These are phyloP conservation scores for Philopedon plagiatum DNA, from an alignment of 2,888 invertebrate species.

Conservation along the genomic window DNA sequence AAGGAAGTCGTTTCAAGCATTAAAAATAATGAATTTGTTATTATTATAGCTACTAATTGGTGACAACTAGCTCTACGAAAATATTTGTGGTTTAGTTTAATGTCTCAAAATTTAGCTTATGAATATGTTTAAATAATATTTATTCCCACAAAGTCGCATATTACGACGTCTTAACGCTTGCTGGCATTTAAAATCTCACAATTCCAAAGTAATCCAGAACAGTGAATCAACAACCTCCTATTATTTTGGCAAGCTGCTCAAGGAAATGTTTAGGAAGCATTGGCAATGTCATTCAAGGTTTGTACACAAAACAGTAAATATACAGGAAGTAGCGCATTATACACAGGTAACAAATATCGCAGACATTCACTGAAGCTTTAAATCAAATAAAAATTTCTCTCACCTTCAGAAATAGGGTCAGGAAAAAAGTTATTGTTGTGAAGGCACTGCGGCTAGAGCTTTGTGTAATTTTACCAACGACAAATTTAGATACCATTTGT, in stretches of 20 bases:
- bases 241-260: constrained; percentile 54
- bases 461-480: constrained; percentile 62
- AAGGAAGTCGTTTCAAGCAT: too few relatives aligned
- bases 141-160: too few relatives aligned
- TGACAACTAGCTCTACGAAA: too few relatives aligned
- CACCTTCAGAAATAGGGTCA: constrained; percentile 66
- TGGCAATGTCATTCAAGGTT: constrained; percentile 60
- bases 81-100: too few relatives aligned
- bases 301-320: constrained; percentile 33
- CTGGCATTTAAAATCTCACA: too few relatives aligned
- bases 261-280: constrained; percentile 50
- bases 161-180: too few relatives aligned
- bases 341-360: constrained; percentile 17
- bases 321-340: constrained; percentile 21
- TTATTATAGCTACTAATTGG: too few relatives aligned
- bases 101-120: too few relatives aligned
- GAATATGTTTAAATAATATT: too few relatives aligned
- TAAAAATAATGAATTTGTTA: too few relatives aligned
- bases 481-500: constrained; percentile 68
- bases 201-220: constrained; percentile 1
- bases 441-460: constrained; percentile 64
- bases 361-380: constrained; percentile 29
- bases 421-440: constrained; percentile 60
- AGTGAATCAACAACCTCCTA: background rate
- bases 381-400: constrained; percentile 56